Conservation (phyloP, 92 coral and sea anemone species). For the Meandrina meandrites region DNA sequence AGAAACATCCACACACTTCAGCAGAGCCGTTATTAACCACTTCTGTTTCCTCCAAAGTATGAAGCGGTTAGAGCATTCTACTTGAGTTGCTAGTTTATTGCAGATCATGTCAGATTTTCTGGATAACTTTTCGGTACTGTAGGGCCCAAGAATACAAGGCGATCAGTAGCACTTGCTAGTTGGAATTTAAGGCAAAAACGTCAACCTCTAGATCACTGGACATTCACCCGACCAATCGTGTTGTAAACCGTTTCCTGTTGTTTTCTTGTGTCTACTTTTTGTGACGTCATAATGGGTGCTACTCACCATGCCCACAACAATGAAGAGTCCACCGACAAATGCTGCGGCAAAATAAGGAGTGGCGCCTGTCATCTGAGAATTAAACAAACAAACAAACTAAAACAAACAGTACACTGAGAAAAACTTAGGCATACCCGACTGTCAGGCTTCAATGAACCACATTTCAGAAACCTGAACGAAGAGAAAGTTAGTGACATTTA, state of each 20-base stretch:
- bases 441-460: neutral
- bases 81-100: neutral
- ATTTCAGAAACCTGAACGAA: neutral
- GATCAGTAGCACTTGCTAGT: neutral
- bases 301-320: slow-evolving; percentile 97
- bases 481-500: neutral
- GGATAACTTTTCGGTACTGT: neutral
- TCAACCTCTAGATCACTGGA: neutral
- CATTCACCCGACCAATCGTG: neutral
- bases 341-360: slow-evolving; percentile 92
- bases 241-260: neutral
- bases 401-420: neutral
- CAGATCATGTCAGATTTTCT: neutral
- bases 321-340: slow-evolving; percentile 92
- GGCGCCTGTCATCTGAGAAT: slow-evolving; percentile 83
- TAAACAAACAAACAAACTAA: neutral
- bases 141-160: neutral
- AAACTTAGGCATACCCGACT: neutral
- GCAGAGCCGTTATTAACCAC: neutral
- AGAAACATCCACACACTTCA: neutral
- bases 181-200: neutral
- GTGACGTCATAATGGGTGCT: neutral
- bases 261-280: neutral
- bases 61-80: neutral
- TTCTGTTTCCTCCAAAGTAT: no score